Evolutionary conservation across 2,888 invertebrate species (phyloP).

Genomic region (Nipponacmea schrenckii): DNA sequence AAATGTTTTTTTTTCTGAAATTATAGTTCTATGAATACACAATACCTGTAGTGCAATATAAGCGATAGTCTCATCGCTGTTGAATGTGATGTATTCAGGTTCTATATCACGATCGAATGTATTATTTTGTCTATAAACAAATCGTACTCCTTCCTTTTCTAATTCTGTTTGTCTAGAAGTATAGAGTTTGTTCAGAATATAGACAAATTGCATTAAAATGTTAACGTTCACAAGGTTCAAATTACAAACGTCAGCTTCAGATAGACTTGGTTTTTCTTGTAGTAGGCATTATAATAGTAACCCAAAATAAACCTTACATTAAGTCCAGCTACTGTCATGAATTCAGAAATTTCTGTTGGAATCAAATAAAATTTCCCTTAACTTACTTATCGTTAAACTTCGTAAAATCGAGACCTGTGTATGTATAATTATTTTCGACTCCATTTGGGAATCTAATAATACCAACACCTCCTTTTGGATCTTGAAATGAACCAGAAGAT

Average conservation of each 20-base stretch:
- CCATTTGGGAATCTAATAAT: conserved; percentile 37
- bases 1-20: too few relatives aligned
- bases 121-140: conserved; percentile 45
- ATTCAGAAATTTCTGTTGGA: too few relatives aligned
- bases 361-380: too few relatives aligned
- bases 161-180: conserved; percentile 37
- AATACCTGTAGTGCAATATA: conserved; percentile 51
- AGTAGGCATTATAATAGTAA: too few relatives aligned
- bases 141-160: conserved; percentile 39
- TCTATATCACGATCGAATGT: conserved; percentile 50
- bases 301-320: too few relatives aligned
- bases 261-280: too few relatives aligned
- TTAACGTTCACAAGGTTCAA: too few relatives aligned
- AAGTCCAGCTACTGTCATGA: too few relatives aligned
- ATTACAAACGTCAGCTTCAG: too few relatives aligned
- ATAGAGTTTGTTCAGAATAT: not conserved
- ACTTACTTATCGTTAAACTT: conserved; percentile 38
- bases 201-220: too few relatives aligned
- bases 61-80: conserved; percentile 44
- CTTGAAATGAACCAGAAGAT: conserved; percentile 26
- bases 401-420: conserved; percentile 30
- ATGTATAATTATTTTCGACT: conserved; percentile 17
- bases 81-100: conserved; percentile 53
- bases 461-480: conserved; percentile 44
- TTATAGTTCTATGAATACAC: too few relatives aligned